phyloP scores from a whole-genome alignment of 2,113 vertebrate species.

The Austrofundulus limnaeus region DNA sequence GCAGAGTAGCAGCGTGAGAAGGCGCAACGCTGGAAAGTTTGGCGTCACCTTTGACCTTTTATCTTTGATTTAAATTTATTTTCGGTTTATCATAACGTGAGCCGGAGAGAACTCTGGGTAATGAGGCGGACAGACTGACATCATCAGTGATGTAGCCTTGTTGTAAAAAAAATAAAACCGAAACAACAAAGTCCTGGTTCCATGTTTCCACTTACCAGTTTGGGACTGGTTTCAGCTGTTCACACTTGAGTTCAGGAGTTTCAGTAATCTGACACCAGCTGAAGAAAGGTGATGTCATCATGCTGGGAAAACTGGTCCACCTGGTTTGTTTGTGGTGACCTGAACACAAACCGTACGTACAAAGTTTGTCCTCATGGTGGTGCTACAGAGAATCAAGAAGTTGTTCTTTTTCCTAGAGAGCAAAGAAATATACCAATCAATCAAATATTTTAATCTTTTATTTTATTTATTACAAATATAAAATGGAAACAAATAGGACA shows the following conservation, averaged over 20 bases:
- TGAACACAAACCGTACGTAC: neutral
- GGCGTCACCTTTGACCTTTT: slow-evolving; percentile 79
- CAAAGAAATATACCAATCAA: neutral
- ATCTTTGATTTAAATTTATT: slow-evolving; percentile 80
- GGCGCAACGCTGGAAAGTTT: slow-evolving; percentile 64
- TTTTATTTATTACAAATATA: neutral
- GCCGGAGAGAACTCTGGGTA: slow-evolving; percentile 67
- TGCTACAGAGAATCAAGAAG: neutral
- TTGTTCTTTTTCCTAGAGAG: neutral
- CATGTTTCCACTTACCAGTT: neutral
- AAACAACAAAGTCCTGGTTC: slow-evolving; percentile 54
- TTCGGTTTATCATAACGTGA: slow-evolving; percentile 77
- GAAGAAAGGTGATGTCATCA: neutral
- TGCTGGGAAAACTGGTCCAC: neutral
- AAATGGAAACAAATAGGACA: too few species aligned
- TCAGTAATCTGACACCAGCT: neutral
- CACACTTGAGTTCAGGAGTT: neutral
- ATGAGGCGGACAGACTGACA: slow-evolving; percentile 62
- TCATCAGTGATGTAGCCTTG: slow-evolving; percentile 83
- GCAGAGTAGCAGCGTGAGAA: slow-evolving; percentile 49
- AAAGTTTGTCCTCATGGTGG: neutral
- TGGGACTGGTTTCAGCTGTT: neutral
- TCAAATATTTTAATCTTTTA: too few species aligned
- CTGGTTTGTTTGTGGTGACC: neutral
- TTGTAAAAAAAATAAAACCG: slow-evolving; percentile 80